phyloP scores from a whole-genome alignment of 2,888 invertebrate genomes.

The Ochlodes sylvanus region DNA sequence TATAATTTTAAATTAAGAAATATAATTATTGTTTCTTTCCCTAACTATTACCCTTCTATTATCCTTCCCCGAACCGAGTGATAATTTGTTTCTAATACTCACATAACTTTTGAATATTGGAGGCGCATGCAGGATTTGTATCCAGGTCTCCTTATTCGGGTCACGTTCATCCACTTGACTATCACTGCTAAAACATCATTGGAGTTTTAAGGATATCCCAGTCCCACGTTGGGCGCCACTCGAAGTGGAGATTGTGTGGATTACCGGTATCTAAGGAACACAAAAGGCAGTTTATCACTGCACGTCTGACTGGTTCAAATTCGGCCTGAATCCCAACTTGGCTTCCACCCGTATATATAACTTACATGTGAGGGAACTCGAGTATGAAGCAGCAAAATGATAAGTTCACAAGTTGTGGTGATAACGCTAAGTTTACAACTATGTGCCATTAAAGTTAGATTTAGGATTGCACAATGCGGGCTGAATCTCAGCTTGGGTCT shows the following conservation, averaged over 20 bases:
- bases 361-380: slow-evolving; percentile 36
- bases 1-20: too few species aligned
- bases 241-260: slow-evolving; percentile 60
- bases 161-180: too few species aligned
- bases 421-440: slow-evolving; percentile 28
- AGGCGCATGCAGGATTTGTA: too few species aligned
- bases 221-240: slow-evolving; percentile 52
- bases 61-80: too few species aligned
- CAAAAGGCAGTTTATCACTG: slow-evolving; percentile 75
- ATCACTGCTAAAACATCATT: too few species aligned
- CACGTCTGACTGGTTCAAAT: slow-evolving; percentile 65
- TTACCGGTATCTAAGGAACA: slow-evolving; percentile 70
- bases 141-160: too few species aligned
- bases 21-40: too few species aligned
- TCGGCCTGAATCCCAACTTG: slow-evolving; percentile 57
- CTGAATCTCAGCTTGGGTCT: neutral
- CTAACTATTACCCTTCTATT: too few species aligned
- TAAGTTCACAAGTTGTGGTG: slow-evolving; percentile 28
- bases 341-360: slow-evolving; percentile 54
- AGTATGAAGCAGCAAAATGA: slow-evolving; percentile 29
- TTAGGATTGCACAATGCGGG: slow-evolving; percentile 16
- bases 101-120: too few species aligned
- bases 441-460: slow-evolving; percentile 22
- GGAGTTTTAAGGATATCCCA: neutral
- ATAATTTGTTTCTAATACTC: too few species aligned